Percentiles rank a stretch among this genome's conserved stretches.
Evolutionary conservation across 2,888 invertebrate genomes (phyloP).

Genomic region (Panzeria rudis): DNA sequence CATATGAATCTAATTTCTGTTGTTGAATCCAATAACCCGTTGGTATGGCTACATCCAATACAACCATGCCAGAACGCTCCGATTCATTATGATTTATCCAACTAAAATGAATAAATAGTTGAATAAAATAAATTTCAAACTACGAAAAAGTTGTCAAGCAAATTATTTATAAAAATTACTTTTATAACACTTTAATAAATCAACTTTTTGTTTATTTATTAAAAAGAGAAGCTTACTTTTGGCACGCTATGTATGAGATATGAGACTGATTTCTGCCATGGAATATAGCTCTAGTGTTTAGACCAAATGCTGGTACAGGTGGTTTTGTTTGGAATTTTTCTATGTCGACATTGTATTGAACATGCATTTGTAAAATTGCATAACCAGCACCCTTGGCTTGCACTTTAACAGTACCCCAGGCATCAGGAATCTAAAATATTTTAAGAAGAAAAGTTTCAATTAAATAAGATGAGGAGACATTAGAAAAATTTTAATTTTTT

Average conservation of each 20-base stretch:
- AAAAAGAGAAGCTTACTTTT: constrained; percentile 86
- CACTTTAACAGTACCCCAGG: constrained; percentile 97
- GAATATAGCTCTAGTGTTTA: constrained; percentile 90
- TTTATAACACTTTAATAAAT: no score
- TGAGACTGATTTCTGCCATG: constrained; percentile 97
- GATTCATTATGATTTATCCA: constrained; percentile 92
- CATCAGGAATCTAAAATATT: constrained; percentile 90
- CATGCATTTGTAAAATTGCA: constrained; percentile 96
- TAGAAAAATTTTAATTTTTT: no score
- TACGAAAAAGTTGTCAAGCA: no score
- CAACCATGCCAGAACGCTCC: constrained; percentile 93
- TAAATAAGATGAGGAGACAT: no score
- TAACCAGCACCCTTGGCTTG: constrained; percentile 97
- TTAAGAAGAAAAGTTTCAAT: not conserved
- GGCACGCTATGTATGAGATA: constrained; percentile 93
- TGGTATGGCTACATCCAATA: constrained; percentile 93
- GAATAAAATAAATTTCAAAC: not conserved
- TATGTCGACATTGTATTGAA: constrained; percentile 95
- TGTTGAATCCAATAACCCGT: constrained; percentile 96
- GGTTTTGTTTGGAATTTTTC: constrained; percentile 93
- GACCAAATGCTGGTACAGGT: constrained; percentile 91
- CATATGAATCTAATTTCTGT: constrained; percentile 93
- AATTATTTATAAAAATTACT: not conserved
- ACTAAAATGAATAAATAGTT: constrained; percentile 83
- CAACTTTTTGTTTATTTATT: not conserved